These are phyloP conservation scores for Turritopsis dohrnii DNA, from an alignment of 30 jellyfish, hydroid and myxozoan genomes.

Conservation along the genomic window DNA sequence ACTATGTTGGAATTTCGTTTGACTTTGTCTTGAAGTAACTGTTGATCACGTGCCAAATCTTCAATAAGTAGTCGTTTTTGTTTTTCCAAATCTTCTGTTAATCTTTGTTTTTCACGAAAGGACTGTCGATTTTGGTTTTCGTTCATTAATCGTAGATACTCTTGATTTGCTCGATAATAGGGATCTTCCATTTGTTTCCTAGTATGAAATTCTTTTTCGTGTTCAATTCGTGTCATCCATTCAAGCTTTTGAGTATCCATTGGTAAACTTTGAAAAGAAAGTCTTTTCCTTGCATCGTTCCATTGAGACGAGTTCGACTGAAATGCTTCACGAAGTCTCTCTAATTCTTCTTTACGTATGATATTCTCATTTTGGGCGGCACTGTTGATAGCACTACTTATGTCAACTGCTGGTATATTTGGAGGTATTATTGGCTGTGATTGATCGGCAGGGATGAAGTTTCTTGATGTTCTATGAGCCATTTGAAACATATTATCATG, in stretches of 20 bases:
- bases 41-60: constrained; percentile 36
- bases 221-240: constrained; percentile 8
- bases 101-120: constrained; percentile 39
- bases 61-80: constrained; percentile 32
- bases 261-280: background rate
- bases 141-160: constrained; percentile 18
- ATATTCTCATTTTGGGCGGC: background rate
- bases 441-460: background rate
- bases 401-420: background rate
- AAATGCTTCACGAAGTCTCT: constrained; percentile 2
- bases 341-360: constrained; percentile 6
- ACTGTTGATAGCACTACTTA: background rate
- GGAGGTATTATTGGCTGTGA: background rate
- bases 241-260: constrained; percentile 1
- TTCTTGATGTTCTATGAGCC: constrained; percentile 2
- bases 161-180: constrained; percentile 24
- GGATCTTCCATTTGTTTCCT: constrained; percentile 18
- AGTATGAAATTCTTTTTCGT: background rate
- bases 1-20: background rate
- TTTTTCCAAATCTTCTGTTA: constrained; percentile 31
- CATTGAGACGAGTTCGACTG: background rate
- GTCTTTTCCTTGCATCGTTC: background rate
- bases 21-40: constrained; percentile 18
- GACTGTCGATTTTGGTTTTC: constrained; percentile 39
- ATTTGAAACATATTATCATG: constrained; percentile 8